Evolutionary conservation across 2,797 vertebrate species (phyloP).

Genomic region (Cirrhinus mrigala): DNA sequence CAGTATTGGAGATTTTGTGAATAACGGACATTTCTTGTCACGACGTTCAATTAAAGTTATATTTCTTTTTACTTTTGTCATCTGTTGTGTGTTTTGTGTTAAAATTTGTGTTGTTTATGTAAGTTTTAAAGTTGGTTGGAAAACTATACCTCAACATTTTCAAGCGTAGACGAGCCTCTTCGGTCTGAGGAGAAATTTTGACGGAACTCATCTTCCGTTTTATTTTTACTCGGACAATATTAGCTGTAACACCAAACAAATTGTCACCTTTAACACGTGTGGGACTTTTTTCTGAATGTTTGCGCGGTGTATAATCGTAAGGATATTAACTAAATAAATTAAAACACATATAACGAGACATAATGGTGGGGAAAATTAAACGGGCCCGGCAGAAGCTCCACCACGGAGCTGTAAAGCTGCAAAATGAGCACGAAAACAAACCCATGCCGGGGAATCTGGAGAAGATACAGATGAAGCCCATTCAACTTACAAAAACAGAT

Average conservation of each 20-base stretch:
- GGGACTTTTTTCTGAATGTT: too few relatives aligned
- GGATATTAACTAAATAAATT: background rate
- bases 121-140: background rate
- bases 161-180: background rate
- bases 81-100: background rate
- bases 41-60: background rate
- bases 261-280: conserved; percentile 9
- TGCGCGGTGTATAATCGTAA: too few relatives aligned
- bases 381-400: conserved; percentile 76
- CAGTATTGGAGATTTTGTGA: background rate
- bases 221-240: background rate
- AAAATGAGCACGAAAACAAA: background rate
- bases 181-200: background rate
- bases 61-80: background rate
- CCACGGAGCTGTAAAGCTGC: conserved; percentile 74
- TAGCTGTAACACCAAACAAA: background rate
- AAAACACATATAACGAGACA: background rate
- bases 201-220: conserved; percentile 20
- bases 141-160: background rate
- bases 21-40: background rate
- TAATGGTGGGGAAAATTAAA: conserved; percentile 80
- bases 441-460: conserved; percentile 13
- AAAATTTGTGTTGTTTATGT: background rate
- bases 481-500: background rate
- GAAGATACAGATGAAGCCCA: conserved; percentile 26